Evolutionary conservation across 2,888 invertebrate species (phyloP).

Genomic region (Synergus umbraculus): DNA sequence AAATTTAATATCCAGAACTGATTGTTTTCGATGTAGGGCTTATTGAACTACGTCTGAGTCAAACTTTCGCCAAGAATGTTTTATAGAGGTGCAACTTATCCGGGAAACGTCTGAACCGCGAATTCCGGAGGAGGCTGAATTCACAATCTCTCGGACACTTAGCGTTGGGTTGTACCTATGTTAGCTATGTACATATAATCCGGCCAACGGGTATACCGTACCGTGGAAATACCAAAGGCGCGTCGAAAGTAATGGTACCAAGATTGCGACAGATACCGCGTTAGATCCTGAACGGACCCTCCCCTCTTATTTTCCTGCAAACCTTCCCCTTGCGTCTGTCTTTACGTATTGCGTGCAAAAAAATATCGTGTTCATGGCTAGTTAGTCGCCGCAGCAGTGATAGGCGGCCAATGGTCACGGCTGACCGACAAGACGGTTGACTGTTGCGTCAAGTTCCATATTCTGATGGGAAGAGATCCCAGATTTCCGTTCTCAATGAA

Average conservation of each 20-base stretch:
- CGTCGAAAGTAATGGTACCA: constrained; percentile 60
- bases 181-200: constrained; percentile 25
- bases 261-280: constrained; percentile 62
- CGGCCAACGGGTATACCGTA: constrained; percentile 31
- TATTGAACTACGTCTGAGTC: neutral
- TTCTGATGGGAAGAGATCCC: constrained; percentile 49
- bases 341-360: constrained; percentile 48
- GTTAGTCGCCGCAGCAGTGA: constrained; percentile 63
- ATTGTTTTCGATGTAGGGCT: neutral
- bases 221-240: constrained; percentile 58
- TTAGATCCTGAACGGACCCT: constrained; percentile 61
- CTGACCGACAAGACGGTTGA: constrained; percentile 63
- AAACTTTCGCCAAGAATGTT: constrained; percentile 7
- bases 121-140: constrained; percentile 43
- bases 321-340: constrained; percentile 29
- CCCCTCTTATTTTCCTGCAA: constrained; percentile 3
- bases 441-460: constrained; percentile 28
- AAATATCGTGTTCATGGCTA: constrained; percentile 63
- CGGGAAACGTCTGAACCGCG: constrained; percentile 46
- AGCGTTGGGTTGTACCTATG: constrained; percentile 42
- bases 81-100: constrained; percentile 19
- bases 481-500: neutral
- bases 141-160: constrained; percentile 50
- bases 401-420: constrained; percentile 73
- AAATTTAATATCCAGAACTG: neutral